These are phyloP conservation scores for Aspidoscelis tigris DNA, from an alignment of 2,113 vertebrate genomes.

Conservation along the genomic window DNA sequence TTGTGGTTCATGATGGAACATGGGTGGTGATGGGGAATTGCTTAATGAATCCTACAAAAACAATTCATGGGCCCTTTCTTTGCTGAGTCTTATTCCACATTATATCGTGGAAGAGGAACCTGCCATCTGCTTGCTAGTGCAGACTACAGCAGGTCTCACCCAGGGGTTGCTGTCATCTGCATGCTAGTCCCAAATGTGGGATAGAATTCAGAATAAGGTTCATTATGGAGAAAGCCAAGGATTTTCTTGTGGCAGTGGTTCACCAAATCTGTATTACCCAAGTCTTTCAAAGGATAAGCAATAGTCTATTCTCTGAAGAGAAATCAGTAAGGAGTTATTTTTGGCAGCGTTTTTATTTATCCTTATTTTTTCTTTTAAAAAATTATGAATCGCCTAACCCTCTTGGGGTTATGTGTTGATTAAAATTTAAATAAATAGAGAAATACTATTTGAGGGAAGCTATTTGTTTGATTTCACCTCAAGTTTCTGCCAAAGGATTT, in stretches of 20 bases:
- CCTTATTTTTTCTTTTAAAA: not conserved
- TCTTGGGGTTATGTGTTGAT: not conserved
- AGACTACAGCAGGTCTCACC: too few species aligned
- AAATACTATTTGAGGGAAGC: slow-evolving; percentile 12
- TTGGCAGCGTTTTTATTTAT: slow-evolving; percentile 2
- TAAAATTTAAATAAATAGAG: not conserved
- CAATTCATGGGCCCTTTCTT: too few species aligned
- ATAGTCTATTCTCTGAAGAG: not conserved
- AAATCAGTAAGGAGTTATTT: not conserved
- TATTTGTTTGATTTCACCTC: slow-evolving; percentile 23
- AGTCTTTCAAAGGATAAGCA: not conserved
- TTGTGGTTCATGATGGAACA: not conserved
- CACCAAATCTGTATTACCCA: not conserved
- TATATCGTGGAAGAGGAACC: too few species aligned
- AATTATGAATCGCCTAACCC: not conserved
- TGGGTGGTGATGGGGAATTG: too few species aligned
- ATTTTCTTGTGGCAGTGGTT: not conserved
- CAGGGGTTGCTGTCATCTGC: too few species aligned
- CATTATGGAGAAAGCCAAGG: too few species aligned
- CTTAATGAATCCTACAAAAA: too few species aligned
- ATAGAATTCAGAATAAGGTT: too few species aligned
- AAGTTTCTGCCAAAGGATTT: slow-evolving; percentile 11
- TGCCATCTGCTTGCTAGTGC: too few species aligned
- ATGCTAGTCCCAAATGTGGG: too few species aligned
- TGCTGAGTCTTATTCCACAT: too few species aligned